Conservation (phyloP, 92 coral and sea anemone genomes). For the Siderastrea radians region DNA sequence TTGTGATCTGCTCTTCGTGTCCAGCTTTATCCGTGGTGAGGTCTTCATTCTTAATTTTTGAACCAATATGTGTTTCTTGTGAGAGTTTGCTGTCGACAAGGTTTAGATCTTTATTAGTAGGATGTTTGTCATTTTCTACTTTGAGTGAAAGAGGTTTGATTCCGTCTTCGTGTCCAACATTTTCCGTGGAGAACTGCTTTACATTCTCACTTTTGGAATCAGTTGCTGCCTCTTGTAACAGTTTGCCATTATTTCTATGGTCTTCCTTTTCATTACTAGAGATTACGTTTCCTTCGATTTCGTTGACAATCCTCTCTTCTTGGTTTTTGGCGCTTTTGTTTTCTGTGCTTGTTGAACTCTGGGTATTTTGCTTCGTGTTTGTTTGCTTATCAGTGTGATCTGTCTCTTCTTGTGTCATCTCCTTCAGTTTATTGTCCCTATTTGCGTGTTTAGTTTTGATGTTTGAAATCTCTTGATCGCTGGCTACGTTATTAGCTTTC, state of each 20-base stretch:
- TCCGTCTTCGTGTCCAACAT: background rate
- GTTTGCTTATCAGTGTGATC: background rate
- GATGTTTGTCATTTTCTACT: background rate
- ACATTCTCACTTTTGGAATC: background rate
- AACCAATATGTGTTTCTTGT: background rate
- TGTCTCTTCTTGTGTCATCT: background rate
- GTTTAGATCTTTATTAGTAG: background rate
- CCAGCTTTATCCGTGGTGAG: background rate
- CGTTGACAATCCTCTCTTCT: conserved; percentile 8
- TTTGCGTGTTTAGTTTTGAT: background rate
- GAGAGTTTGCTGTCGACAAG: background rate
- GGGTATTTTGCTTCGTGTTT: background rate
- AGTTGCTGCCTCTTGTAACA: background rate
- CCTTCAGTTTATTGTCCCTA: background rate
- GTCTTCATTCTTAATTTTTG: background rate
- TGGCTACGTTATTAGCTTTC: background rate
- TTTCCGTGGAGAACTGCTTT: background rate
- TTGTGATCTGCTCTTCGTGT: background rate
- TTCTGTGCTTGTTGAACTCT: background rate
- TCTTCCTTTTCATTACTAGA: background rate
- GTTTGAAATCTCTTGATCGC: background rate
- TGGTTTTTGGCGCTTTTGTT: background rate
- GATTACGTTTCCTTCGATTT: background rate
- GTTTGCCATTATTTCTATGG: background rate
- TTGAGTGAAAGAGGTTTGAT: background rate